Percentiles rank a stretch among this genome's conserved stretches.
phyloP scores from a whole-genome alignment of 2,113 vertebrate genomes.

The Neoarius graeffei region DNA sequence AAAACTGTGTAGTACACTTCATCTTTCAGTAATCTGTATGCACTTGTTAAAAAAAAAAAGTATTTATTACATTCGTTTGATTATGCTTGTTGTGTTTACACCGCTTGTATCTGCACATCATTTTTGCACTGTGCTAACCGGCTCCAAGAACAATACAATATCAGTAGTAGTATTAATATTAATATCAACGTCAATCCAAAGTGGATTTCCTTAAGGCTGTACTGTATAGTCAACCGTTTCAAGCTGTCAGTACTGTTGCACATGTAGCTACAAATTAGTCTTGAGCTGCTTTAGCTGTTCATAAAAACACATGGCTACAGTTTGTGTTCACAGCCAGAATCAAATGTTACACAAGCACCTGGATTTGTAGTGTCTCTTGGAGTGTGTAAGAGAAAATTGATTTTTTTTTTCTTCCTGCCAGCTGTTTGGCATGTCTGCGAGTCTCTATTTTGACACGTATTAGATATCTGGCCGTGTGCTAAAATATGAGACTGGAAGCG shows the following conservation, averaged over 20 bases:
- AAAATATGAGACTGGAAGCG: not conserved
- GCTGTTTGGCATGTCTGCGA: not conserved
- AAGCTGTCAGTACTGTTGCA: too few species aligned
- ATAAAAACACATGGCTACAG: not conserved
- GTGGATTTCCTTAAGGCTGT: not conserved
- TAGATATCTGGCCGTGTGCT: not conserved
- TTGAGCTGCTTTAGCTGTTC: not conserved
- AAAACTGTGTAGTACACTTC: not conserved
- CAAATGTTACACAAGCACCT: not conserved
- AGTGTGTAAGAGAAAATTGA: not conserved
- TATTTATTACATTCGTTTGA: not conserved
- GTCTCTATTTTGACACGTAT: conserved; percentile 1
- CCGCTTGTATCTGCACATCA: not conserved
- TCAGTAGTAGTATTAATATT: not conserved
- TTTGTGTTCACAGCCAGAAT: too few species aligned
- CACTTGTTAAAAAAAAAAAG: not conserved
- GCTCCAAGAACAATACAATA: not conserved
- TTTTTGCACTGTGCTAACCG: not conserved
- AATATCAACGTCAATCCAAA: too few species aligned
- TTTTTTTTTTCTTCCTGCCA: not conserved
- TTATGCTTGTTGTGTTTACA: not conserved
- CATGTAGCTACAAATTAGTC: not conserved
- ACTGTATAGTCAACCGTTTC: not conserved
- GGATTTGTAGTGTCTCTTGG: not conserved
- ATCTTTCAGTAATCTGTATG: not conserved